phyloP scores from a whole-genome alignment of 2,113 vertebrate species.

The Antechinus flavipes region DNA sequence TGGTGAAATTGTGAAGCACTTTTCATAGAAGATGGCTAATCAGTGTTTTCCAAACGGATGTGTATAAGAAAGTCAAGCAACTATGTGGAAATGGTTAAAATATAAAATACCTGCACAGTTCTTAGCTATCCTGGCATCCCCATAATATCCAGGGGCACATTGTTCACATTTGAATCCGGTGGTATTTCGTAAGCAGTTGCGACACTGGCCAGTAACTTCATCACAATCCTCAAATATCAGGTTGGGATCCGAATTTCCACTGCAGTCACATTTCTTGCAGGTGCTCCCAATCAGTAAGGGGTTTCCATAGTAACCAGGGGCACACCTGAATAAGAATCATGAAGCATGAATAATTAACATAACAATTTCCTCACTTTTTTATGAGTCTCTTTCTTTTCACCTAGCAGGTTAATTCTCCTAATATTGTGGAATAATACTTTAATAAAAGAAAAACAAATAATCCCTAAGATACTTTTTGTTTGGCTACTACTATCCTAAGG shows the following conservation, averaged over 20 bases:
- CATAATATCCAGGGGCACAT: constrained; percentile 93
- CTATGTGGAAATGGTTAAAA: neutral
- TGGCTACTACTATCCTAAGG: neutral
- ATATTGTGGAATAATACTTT: neutral
- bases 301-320: constrained; percentile 97
- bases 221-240: constrained; percentile 96
- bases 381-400: neutral
- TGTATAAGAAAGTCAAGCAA: fast-evolving
- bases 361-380: constrained; percentile 31
- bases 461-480: neutral
- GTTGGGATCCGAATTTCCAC: constrained; percentile 97
- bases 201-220: constrained; percentile 94
- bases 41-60: neutral
- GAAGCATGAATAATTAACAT: constrained; percentile 25
- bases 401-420: neutral
- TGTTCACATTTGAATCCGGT: constrained; percentile 92
- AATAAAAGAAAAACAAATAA: neutral
- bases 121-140: constrained; percentile 92
- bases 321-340: constrained; percentile 89
- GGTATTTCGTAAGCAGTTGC: constrained; percentile 93
- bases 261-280: constrained; percentile 97
- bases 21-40: neutral
- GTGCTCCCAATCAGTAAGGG: constrained; percentile 90
- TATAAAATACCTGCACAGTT: constrained; percentile 91
- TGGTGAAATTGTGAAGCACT: neutral